Base-by-base conservation (phyloP, 2,888 invertebrate genomes). In the Erynnis tages region DNA sequence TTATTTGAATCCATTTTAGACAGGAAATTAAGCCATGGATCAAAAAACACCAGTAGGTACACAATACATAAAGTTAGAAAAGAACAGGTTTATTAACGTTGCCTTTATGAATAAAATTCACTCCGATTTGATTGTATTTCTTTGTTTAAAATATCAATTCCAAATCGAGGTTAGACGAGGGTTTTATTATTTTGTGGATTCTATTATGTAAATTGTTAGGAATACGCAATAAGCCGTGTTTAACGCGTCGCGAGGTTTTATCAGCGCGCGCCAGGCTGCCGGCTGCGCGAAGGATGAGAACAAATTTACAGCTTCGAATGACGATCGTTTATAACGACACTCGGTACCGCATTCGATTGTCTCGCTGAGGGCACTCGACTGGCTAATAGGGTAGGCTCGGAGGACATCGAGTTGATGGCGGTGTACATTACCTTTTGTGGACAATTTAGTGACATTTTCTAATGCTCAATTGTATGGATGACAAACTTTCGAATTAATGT, bases 181-280 rank as follows among this genome's bases (percentile, higher is more conserved):
- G 44, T 45, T 23, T 37, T 17, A 27, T 35, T 16, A 46, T 35
- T 35, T 37, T 17, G 6, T 19, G 5, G 13, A 19, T 17, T 8
- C 6, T 16, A 16, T 76, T 75, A 77, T 78, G 74, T 73, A 79
- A 77, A 82, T 78, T 75, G 71, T 73, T 60, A 69, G 69, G 69
- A 76, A 76, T 77, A 76, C 76, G 73, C 74, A 76, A 76, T 79
- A 81, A 82, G 75, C 71, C 67, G 65, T 71, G 64, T 77, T 79
- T 76, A 82, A 78, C 76, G 67, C 71, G 67, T 60, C 71, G 71
- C 75, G 74, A 76, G 75, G 73, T 74, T 79, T 84, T 85, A 85
- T 85, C 84, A 73, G 66, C 66, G 60, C 63, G 60, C 63, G 64
- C 64, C 83, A 83, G 82, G 72, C 75, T 69, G 72, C 71, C 70